Evolutionary conservation across 2,113 vertebrate species (phyloP).

Genomic region (Gobio gobio): DNA sequence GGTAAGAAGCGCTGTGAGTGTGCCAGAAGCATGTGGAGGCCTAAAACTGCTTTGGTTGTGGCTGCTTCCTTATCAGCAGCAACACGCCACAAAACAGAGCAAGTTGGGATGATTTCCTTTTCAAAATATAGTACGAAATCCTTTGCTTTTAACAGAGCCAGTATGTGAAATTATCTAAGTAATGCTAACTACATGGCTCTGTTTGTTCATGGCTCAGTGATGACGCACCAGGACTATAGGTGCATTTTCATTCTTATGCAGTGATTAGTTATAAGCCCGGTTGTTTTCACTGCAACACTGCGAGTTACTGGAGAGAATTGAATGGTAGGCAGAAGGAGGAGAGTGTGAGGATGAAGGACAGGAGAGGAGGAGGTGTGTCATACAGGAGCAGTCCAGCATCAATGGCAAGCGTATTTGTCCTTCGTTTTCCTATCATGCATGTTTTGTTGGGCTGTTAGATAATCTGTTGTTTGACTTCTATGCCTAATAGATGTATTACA

Average conservation of each 20-base stretch:
- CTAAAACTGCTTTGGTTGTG: slow-evolving; percentile 6
- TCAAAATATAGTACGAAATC: not conserved
- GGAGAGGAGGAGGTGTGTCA: slow-evolving; percentile 43
- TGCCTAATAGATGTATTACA: slow-evolving; percentile 18
- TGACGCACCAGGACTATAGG: not conserved
- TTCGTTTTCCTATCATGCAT: slow-evolving; percentile 73
- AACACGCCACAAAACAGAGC: not conserved
- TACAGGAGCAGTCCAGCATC: slow-evolving; percentile 81
- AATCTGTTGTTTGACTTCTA: slow-evolving; percentile 46
- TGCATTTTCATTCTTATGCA: not conserved
- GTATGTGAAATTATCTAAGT: not conserved
- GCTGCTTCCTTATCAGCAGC: not conserved
- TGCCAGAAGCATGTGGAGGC: slow-evolving; percentile 14
- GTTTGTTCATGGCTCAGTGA: not conserved
- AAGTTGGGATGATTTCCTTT: not conserved
- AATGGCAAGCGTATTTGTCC: slow-evolving; percentile 91
- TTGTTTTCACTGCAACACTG: slow-evolving; percentile 24
- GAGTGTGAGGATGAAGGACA: slow-evolving; percentile 48
- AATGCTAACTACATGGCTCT: not conserved
- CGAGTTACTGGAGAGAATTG: not conserved
- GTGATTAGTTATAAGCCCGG: slow-evolving; percentile 6
- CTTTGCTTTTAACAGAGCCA: not conserved
- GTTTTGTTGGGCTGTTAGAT: slow-evolving; percentile 71
- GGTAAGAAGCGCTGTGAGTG: not conserved
- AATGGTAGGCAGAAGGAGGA: not conserved